These are phyloP conservation scores for Monopterus albus DNA, from an alignment of 2,113 vertebrate species.

Conservation along the genomic window DNA sequence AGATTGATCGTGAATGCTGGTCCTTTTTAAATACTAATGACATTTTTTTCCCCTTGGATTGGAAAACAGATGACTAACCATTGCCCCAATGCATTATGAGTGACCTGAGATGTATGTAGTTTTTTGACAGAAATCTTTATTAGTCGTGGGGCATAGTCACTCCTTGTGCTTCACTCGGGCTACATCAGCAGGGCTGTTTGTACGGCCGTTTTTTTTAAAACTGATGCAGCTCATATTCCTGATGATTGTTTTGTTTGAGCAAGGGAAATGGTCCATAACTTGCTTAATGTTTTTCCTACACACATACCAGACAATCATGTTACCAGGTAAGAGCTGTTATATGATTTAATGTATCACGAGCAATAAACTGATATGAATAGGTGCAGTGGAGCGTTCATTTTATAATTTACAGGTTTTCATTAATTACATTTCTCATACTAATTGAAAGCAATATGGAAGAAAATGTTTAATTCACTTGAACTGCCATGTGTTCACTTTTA, in stretches of 20 bases:
- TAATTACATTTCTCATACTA: not conserved
- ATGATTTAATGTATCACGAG: conserved; percentile 26
- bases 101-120: conserved; percentile 47
- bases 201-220: conserved; percentile 32
- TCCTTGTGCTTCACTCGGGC: conserved; percentile 32
- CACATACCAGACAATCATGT: conserved; percentile 56
- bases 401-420: conserved; percentile 19
- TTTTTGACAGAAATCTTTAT: conserved; percentile 32
- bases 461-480: conserved; percentile 12
- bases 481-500: not conserved
- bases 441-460: conserved; percentile 18
- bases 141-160: conserved; percentile 9
- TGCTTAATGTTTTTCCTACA: conserved; percentile 31
- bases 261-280: conserved; percentile 25
- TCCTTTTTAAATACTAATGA: conserved; percentile 5
- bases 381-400: conserved; percentile 27
- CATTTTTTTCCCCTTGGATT: conserved; percentile 4
- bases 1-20: conserved; percentile 25
- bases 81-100: conserved; percentile 27
- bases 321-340: conserved; percentile 19
- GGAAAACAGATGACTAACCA: conserved; percentile 27
- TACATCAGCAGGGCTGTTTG: conserved; percentile 69
- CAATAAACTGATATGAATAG: conserved; percentile 22
- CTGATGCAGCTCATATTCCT: conserved; percentile 43
- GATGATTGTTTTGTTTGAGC: conserved; percentile 34